Evolutionary conservation across 2,113 vertebrate genomes (phyloP), one percentile per base, ranked within the genome.

Genomic region (Indri indri): DNA sequence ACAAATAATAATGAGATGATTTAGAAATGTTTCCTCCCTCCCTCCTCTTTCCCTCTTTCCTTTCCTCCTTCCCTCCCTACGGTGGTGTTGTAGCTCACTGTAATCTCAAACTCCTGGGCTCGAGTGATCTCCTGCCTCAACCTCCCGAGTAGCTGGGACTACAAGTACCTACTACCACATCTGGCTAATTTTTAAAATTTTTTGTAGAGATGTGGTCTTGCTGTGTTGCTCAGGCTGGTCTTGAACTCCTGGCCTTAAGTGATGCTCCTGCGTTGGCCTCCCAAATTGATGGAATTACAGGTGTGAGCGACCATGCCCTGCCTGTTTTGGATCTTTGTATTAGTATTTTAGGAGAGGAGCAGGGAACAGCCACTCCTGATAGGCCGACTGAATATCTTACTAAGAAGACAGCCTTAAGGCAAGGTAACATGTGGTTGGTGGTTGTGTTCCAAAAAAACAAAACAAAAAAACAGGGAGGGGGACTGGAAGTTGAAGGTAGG

Each of bases 321-420:
- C 54, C 52, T 57, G 20, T 57, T 57, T 57, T 57, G 54, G 20
- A 57, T 57, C 54, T 91, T 84, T 76, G 32, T 68, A 37, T 47
- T 70, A 23, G 34, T 77, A 40, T 40, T 85, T 95, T 85, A 70
- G 71, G 68, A 61, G 47, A 81, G 65, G 30, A n/a, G 1, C 32
- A 16, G 79, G 63, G 61, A 30, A 63, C 61, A 68, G 70, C 87
- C 16, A 45, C 50, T 52, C 54, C n/a, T 86, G 54, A 71, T 42
- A 95, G 81, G 63, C 23, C 65, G 87, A 52, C 20, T 87, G 65
- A 87, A 9, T 37, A 42, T 70, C 20, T 74, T 91, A 70, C 23
- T 87, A 32, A 87, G 18, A 57, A 32, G 57, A 81, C 45, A 11
- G 63, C 8, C 30, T 81, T 40, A 87, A 73, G 59, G 17, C 12